These are phyloP conservation scores for Galerucella nymphaeae DNA, from an alignment of 2,888 invertebrate species.

Conservation along the genomic window DNA sequence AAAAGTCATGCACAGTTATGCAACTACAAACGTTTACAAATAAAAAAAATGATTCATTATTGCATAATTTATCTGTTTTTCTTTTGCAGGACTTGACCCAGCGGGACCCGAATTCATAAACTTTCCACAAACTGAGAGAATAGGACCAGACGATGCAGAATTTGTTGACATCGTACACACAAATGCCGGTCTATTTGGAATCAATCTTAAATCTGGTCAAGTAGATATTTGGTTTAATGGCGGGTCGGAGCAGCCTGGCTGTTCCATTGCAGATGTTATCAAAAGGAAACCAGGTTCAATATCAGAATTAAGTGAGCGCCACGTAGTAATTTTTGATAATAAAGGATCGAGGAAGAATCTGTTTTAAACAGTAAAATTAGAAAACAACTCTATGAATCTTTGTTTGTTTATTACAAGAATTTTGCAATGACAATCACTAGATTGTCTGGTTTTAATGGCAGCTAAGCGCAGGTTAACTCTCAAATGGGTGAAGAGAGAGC, in stretches of 20 bases:
- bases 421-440: too few species aligned
- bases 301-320: slow-evolving; percentile 34
- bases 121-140: slow-evolving; percentile 24
- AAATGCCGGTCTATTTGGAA: slow-evolving; percentile 43
- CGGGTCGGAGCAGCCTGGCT: slow-evolving; percentile 44
- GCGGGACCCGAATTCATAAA: slow-evolving; percentile 41
- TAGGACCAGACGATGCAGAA: slow-evolving; percentile 40
- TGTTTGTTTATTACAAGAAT: too few species aligned
- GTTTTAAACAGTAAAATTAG: too few species aligned
- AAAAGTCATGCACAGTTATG: too few species aligned
- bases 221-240: slow-evolving; percentile 47
- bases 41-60: not conserved
- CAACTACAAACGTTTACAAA: too few species aligned
- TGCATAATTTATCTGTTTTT: not conserved
- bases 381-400: too few species aligned
- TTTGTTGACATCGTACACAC: slow-evolving; percentile 46
- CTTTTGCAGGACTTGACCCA: slow-evolving; percentile 43
- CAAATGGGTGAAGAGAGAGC: too few species aligned
- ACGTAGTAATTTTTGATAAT: too few species aligned
- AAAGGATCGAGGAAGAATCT: too few species aligned
- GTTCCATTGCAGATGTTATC: slow-evolving; percentile 25
- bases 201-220: slow-evolving; percentile 28
- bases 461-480: too few species aligned
- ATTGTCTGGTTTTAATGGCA: too few species aligned
- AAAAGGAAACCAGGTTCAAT: slow-evolving; percentile 29